Conservation (phyloP, 1,140 invertebrate species). For the Pteromalus puparum region DNA sequence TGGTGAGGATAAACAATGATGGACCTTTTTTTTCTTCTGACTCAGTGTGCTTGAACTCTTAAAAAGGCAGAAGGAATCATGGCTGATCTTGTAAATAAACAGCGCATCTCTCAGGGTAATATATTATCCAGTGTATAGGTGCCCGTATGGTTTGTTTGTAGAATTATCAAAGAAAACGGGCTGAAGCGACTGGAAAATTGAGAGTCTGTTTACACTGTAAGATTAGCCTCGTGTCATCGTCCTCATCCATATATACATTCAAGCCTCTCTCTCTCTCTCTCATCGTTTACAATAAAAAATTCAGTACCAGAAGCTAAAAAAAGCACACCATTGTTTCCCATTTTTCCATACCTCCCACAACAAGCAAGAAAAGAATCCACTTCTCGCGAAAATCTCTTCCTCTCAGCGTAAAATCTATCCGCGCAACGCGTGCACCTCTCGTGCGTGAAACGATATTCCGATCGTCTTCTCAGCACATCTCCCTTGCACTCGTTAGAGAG, state of each 20-base stretch:
- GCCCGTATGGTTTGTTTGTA: not conserved
- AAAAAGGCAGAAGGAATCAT: not conserved
- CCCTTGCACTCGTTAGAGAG: slow-evolving; percentile 23
- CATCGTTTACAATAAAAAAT: no score
- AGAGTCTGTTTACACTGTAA: not conserved
- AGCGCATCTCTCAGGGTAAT: not conserved
- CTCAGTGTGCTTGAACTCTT: not conserved
- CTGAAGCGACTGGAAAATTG: not conserved
- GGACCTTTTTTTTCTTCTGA: not conserved
- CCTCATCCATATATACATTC: not conserved
- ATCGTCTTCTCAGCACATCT: slow-evolving; percentile 48
- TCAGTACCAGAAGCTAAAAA: not conserved
- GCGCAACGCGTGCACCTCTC: slow-evolving; percentile 22
- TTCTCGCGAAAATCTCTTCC: not conserved
- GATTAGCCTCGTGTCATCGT: not conserved
- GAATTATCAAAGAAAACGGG: not conserved
- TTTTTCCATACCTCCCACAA: not conserved
- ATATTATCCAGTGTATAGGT: not conserved
- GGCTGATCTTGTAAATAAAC: slow-evolving; percentile 25
- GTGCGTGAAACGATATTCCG: slow-evolving; percentile 64
- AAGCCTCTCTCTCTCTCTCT: no score
- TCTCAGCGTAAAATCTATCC: slow-evolving; percentile 45
- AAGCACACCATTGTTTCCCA: not conserved
- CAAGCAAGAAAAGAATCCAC: not conserved
- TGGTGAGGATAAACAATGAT: slow-evolving; percentile 19